Percentiles rank a stretch among this genome's conserved stretches.
phyloP scores from a whole-genome alignment of 2,113 vertebrate species.

The Bostrychus sinensis region DNA sequence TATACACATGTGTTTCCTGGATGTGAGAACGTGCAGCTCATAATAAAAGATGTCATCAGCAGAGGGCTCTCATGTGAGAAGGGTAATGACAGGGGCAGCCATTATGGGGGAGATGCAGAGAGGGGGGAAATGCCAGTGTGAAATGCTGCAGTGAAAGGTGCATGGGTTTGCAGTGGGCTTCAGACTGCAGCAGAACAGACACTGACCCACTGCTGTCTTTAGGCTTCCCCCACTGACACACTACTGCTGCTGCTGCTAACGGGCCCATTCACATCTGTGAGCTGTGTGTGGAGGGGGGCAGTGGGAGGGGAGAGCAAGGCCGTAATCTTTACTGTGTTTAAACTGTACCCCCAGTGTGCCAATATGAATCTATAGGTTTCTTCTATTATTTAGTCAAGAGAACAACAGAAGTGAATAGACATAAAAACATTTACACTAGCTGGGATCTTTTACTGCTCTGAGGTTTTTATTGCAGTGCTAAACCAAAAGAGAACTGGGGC shows the following conservation, averaged over 20 bases:
- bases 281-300: conserved; percentile 4
- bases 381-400: no score
- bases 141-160: conserved; percentile 70
- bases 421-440: no score
- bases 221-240: conserved; percentile 69
- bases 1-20: conserved; percentile 27
- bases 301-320: neutral
- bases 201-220: conserved; percentile 71
- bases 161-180: conserved; percentile 63
- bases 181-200: conserved; percentile 67
- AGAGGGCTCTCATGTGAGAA: conserved; percentile 71
- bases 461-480: no score
- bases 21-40: conserved; percentile 9
- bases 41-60: conserved; percentile 58
- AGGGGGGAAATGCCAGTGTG: conserved; percentile 54
- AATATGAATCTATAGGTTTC: neutral
- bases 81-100: conserved; percentile 66
- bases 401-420: neutral
- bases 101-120: conserved; percentile 58
- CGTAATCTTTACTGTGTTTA: neutral
- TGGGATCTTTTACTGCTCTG: no score
- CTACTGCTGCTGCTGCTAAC: conserved; percentile 37
- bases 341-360: neutral
- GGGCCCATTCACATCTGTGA: conserved; percentile 26
- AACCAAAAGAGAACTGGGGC: neutral